Conservation (phyloP, 37 sponge, comb jelly and placozoan species). For the Beroe forskalii region DNA sequence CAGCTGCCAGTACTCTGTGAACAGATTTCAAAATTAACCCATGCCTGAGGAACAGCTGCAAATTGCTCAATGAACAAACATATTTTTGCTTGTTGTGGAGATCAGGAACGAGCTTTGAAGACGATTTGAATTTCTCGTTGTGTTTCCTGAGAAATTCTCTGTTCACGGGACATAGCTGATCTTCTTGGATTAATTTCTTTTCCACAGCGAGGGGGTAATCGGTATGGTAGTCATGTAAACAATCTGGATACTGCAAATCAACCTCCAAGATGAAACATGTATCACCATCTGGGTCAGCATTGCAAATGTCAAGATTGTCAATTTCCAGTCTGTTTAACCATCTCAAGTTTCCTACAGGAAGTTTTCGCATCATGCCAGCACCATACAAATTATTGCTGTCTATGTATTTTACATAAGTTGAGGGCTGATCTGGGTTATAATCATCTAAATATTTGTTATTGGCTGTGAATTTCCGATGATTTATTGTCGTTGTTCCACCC, state of each 20-base stretch:
- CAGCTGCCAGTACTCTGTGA: neutral
- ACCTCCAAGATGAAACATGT: slow-evolving; percentile 33
- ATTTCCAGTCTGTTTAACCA: neutral
- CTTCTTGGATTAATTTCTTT: neutral
- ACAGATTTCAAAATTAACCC: neutral
- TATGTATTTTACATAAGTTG: slow-evolving; percentile 11
- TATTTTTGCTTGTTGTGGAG: neutral
- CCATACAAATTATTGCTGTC: slow-evolving; percentile 27
- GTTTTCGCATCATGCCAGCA: neutral
- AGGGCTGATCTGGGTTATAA: neutral
- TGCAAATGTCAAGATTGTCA: neutral
- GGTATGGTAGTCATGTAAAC: slow-evolving; percentile 15
- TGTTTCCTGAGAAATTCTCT: neutral
- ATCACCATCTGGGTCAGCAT: neutral
- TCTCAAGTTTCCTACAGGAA: neutral
- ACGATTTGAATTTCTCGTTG: neutral
- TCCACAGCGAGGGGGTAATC: slow-evolving; percentile 39
- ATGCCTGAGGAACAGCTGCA: neutral
- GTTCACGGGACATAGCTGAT: neutral
- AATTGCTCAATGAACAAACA: neutral
- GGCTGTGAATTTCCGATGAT: slow-evolving; percentile 21
- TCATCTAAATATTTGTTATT: neutral
- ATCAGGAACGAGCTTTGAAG: neutral
- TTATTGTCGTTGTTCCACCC: neutral
- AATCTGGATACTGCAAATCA: slow-evolving; percentile 1